phyloP scores from a whole-genome alignment of 2,888 invertebrate species.

The Nasonia oneida region DNA sequence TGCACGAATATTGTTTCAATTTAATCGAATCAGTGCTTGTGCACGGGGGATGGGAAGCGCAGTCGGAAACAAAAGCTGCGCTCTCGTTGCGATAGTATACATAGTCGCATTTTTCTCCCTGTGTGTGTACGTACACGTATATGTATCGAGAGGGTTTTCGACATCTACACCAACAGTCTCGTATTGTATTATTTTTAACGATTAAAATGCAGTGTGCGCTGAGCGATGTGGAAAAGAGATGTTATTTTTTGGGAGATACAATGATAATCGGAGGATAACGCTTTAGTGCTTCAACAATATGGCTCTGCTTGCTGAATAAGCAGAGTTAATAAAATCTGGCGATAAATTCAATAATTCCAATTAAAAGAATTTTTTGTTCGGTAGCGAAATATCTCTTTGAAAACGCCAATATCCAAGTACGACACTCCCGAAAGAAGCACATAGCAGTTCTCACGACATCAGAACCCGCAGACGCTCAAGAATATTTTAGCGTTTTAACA shows the following conservation, averaged over 20 bases:
- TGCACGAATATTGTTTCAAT: slow-evolving; percentile 14
- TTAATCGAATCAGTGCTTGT: slow-evolving; percentile 23
- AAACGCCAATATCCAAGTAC: too few species aligned
- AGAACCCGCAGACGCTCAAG: background rate
- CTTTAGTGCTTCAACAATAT: too few species aligned
- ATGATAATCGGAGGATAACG: background rate
- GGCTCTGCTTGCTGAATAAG: too few species aligned
- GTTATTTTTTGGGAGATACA: background rate
- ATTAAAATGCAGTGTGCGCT: background rate
- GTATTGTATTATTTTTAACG: slow-evolving; percentile 1
- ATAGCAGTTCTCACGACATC: background rate
- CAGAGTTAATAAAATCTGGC: too few species aligned
- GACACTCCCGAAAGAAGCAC: background rate
- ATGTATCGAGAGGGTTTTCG: background rate
- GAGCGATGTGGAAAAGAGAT: background rate
- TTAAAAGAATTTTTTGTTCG: too few species aligned
- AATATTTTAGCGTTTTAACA: background rate
- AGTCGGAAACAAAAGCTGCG: background rate
- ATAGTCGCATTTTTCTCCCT: background rate
- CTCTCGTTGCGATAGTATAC: background rate
- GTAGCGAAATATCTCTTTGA: too few species aligned
- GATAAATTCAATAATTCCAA: too few species aligned
- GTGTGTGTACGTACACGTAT: background rate
- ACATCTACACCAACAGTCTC: background rate
- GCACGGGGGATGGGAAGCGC: background rate